Evolutionary conservation across 1,140 invertebrate species (phyloP), one percentile per base, ranked within the genome.

Genomic region (Hestina assimilis): DNA sequence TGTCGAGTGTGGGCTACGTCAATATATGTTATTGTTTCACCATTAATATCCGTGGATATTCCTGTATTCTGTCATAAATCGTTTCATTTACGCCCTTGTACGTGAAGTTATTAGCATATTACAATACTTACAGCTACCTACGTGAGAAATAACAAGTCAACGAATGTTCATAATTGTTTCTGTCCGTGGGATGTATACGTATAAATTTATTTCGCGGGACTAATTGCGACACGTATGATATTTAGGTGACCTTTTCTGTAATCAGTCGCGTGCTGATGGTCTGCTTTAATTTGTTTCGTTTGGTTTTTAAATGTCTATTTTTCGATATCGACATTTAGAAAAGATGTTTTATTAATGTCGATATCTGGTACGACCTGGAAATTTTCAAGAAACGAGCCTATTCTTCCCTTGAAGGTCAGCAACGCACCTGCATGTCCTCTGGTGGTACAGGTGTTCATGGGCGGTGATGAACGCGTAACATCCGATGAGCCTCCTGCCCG

Each of bases 111-210:
- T 55, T 55, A 45, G 52, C 52, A 55, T 55, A 45, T 46, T 26
- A 46, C 29, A 55, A 46, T 55, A 20, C 4, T 38, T 55, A 45
- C 52, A 35, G 31, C 45, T 33, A 26, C 45, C 45, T 47, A 47
- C 45, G 45, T 31, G 29, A n/a, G 20, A 42, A 14, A 6, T 19
- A 38, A 38, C 40, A 24, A 23, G 20, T 42, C 23, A 4, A 20
- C 6, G 40, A 42, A 42, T 15, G n/a, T 24, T 21, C n/a, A 8
- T 42, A 42, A 42, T 23, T 42, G 21, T 42, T 42, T 38, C 15
- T 14, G 15, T 11, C 6, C 11, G 21, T 42, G 40, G 40, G 40
- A 42, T 11, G 40, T 19, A 41, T 23, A 7, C 4, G 1, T 24
- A 14, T 38, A 38, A 38, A 38, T 11, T 19, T 14, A 8, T 38